Conservation (phyloP, 2,888 invertebrate species). For the Spisula subtruncata region DNA sequence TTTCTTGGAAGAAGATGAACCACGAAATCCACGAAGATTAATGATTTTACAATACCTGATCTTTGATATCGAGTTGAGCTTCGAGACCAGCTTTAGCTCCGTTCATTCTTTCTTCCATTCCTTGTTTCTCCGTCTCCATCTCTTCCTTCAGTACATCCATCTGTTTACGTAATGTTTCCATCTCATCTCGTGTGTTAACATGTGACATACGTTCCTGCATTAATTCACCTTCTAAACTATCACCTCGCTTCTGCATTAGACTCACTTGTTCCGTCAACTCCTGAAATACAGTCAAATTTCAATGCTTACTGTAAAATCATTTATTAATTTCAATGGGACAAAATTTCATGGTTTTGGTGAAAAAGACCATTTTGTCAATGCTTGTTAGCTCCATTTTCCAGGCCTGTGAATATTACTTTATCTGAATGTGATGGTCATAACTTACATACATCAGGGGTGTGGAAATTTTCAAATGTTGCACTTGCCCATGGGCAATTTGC, state of each 20-base stretch:
- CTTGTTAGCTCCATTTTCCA: too few species aligned
- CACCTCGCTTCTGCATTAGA: constrained; percentile 75
- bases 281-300: constrained; percentile 42
- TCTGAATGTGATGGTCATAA: too few species aligned
- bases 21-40: too few species aligned
- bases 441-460: too few species aligned
- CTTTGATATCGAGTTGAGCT: constrained; percentile 77
- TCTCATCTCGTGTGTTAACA: constrained; percentile 80
- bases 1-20: too few species aligned
- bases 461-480: too few species aligned
- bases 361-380: too few species aligned
- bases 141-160: constrained; percentile 76
- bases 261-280: constrained; percentile 73
- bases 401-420: too few species aligned
- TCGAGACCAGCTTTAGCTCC: constrained; percentile 71
- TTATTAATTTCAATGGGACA: too few species aligned
- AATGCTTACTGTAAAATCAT: too few species aligned
- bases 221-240: constrained; percentile 77
- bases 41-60: constrained; percentile 71
- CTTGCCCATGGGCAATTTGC: too few species aligned
- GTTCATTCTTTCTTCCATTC: constrained; percentile 76
- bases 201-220: constrained; percentile 82
- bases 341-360: too few species aligned
- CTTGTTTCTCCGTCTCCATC: constrained; percentile 74
- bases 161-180: constrained; percentile 82